Evolutionary conservation across 2,888 invertebrate genomes (phyloP).

Genomic region (Epirrhoe tristata): DNA sequence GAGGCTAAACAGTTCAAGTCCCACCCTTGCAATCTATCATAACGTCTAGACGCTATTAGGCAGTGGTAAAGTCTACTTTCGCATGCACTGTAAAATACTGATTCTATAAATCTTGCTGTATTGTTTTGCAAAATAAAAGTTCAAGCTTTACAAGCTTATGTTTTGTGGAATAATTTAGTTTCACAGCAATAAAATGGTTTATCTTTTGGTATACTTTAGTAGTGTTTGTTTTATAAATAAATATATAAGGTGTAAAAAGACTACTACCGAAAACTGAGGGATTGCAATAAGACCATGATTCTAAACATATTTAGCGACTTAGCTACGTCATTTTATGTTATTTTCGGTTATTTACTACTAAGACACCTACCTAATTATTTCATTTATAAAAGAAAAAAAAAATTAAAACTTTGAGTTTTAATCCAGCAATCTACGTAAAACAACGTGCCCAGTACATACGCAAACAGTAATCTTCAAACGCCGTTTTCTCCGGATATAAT

Average conservation of each 20-base stretch:
- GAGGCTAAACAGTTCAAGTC: slow-evolving; percentile 12
- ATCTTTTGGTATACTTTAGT: background rate
- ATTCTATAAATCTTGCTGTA: slow-evolving; percentile 34
- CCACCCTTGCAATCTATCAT: slow-evolving; percentile 40
- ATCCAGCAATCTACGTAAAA: no score
- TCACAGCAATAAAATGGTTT: background rate
- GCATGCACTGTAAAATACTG: slow-evolving; percentile 37
- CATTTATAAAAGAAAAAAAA: no score
- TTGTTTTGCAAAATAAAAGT: slow-evolving; percentile 34
- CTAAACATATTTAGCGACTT: no score
- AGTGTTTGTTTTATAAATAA: background rate
- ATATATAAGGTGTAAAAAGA: background rate
- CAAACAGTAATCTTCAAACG: no score
- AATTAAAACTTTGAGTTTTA: no score
- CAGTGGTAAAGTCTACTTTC: slow-evolving; percentile 36
- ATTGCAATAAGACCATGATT: no score
- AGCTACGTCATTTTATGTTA: no score
- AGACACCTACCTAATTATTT: no score
- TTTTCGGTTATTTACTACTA: no score
- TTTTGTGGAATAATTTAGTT: slow-evolving; percentile 20
- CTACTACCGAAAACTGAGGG: no score
- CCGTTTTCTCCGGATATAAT: no score
- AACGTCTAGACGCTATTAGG: slow-evolving; percentile 44
- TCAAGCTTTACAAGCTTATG: slow-evolving; percentile 24
- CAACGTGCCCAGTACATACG: no score